Evolutionary conservation across 2,888 invertebrate species (phyloP).

Genomic region (Vesta saturnalis): DNA sequence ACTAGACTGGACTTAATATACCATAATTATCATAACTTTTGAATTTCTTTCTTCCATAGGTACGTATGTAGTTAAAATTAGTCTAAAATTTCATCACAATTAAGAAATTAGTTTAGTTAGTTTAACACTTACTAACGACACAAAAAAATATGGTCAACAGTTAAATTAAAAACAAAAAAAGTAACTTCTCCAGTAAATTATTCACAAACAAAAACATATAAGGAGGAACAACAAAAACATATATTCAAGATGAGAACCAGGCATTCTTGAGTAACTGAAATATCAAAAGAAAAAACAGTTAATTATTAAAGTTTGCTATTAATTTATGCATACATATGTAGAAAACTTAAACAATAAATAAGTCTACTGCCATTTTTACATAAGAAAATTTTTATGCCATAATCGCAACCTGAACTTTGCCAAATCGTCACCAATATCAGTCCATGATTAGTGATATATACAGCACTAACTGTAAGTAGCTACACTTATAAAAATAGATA

Average conservation of each 20-base stretch:
- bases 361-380: constrained; percentile 32
- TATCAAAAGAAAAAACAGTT: constrained; percentile 22
- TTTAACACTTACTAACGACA: constrained; percentile 17
- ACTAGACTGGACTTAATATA: not conserved
- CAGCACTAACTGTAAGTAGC: constrained; percentile 33
- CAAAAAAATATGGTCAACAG: constrained; percentile 24
- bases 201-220: constrained; percentile 24
- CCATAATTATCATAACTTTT: not conserved
- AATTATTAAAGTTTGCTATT: constrained; percentile 36
- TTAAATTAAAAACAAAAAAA: constrained; percentile 31
- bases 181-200: constrained; percentile 23
- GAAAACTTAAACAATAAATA: constrained; percentile 25
- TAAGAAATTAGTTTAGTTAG: constrained; percentile 26
- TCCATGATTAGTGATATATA: constrained; percentile 33
- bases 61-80: constrained; percentile 39
- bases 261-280: constrained; percentile 30
- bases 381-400: constrained; percentile 27
- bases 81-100: constrained; percentile 43
- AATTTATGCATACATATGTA: constrained; percentile 33
- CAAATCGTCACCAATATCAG: constrained; percentile 38
- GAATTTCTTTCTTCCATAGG: constrained; percentile 10
- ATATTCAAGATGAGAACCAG: constrained; percentile 8
- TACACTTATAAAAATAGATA: constrained; percentile 36
- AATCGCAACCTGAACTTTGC: constrained; percentile 42
- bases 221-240: constrained; percentile 16